Evolutionary conservation across 2,113 vertebrate genomes (phyloP).

Genomic region (Raja brachyura): DNA sequence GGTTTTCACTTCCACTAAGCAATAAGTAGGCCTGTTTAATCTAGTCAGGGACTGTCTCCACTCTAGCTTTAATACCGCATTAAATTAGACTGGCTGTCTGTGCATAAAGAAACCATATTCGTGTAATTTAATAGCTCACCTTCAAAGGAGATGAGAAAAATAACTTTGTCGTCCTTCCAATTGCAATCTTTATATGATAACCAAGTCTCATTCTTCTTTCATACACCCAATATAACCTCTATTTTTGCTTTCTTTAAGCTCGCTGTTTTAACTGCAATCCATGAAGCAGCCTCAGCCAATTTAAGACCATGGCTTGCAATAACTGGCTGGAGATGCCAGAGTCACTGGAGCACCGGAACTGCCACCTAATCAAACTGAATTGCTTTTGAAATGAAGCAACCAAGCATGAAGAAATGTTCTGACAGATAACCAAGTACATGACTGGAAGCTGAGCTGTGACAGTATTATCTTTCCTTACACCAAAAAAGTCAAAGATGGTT

Average conservation of each 20-base stretch:
- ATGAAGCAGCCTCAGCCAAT: background rate
- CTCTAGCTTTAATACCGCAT: background rate
- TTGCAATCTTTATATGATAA: background rate
- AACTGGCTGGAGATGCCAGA: background rate
- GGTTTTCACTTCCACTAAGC: background rate
- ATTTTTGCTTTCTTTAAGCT: background rate
- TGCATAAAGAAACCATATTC: background rate
- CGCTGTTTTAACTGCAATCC: background rate
- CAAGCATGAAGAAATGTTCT: constrained; percentile 9
- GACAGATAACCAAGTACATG: background rate
- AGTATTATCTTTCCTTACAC: background rate
- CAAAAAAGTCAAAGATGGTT: background rate
- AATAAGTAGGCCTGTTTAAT: background rate
- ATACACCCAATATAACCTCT: background rate
- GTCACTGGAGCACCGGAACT: background rate
- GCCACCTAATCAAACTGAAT: background rate
- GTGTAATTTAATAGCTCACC: background rate
- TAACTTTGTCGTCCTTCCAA: background rate
- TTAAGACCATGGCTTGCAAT: background rate
- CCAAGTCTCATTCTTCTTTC: background rate
- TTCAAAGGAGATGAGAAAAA: background rate
- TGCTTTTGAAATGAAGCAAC: constrained; percentile 14
- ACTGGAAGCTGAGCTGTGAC: background rate
- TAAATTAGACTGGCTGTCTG: background rate
- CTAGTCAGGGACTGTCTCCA: background rate